Conservation (phyloP, 2,113 vertebrate species). For the Oostethus manadensis region DNA sequence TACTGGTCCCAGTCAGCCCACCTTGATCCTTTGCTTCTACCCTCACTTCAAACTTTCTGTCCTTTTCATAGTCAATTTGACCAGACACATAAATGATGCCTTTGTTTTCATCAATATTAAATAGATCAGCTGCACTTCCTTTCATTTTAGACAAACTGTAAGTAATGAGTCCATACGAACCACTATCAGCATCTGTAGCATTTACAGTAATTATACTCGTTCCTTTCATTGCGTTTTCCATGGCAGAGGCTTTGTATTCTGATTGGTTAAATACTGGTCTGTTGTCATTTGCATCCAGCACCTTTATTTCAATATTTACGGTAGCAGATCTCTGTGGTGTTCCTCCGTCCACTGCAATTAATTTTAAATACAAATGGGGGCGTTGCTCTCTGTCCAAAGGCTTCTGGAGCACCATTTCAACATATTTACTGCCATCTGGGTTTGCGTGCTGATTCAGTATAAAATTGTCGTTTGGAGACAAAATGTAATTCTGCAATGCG, state of each 20-base stretch:
- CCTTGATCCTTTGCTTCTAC: constrained; percentile 51
- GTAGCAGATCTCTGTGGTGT: constrained; percentile 64
- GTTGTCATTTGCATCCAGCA: constrained; percentile 55
- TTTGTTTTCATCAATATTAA: constrained; percentile 30
- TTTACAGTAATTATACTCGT: constrained; percentile 58
- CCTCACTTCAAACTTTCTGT: constrained; percentile 39
- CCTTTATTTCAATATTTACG: constrained; percentile 54
- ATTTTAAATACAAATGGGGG: constrained; percentile 37
- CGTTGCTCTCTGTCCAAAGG: constrained; percentile 62
- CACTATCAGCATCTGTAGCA: constrained; percentile 69
- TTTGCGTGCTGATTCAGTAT: constrained; percentile 56
- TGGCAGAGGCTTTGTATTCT: constrained; percentile 56
- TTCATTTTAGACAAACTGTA: constrained; percentile 23
- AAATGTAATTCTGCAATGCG: constrained; percentile 60
- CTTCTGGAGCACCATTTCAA: constrained; percentile 64
- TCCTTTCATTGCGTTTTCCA: constrained; percentile 60
- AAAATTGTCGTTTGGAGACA: constrained; percentile 60
- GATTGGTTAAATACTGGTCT: constrained; percentile 39
- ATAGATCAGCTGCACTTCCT: constrained; percentile 7
- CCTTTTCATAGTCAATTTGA: constrained; percentile 35
- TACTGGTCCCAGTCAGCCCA: constrained; percentile 34
- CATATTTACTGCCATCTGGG: constrained; percentile 53
- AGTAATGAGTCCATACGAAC: constrained; percentile 38
- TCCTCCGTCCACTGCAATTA: constrained; percentile 71
- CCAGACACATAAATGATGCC: constrained; percentile 26